Evolutionary conservation across 2,113 vertebrate species (phyloP).

Genomic region (Ptilorrhoa leucosticta): DNA sequence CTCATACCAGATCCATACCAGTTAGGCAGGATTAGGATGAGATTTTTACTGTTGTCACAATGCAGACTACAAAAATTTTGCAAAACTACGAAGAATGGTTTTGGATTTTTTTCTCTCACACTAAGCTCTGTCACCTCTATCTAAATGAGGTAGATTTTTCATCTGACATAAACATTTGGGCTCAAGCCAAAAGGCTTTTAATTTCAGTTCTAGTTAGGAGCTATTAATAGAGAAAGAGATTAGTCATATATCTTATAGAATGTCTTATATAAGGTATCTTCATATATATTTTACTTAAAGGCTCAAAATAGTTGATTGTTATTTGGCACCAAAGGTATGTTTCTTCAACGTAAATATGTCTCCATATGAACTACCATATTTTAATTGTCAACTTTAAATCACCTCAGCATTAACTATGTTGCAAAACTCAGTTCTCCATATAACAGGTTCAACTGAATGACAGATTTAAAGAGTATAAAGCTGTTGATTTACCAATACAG

Average conservation of each 20-base stretch:
- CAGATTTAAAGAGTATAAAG: neutral
- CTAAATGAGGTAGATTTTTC: neutral
- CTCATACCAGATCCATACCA: neutral
- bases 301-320: neutral
- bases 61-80: neutral
- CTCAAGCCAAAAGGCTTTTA: neutral
- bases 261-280: neutral
- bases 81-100: neutral
- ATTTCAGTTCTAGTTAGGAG: neutral
- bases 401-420: neutral
- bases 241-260: neutral
- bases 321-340: neutral
- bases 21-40: neutral
- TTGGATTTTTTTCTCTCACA: neutral
- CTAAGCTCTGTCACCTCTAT: neutral
- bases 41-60: neutral
- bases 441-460: neutral
- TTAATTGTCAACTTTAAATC: neutral
- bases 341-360: neutral
- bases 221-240: neutral
- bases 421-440: neutral
- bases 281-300: neutral
- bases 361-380: neutral
- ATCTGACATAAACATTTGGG: neutral
- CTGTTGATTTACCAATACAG: neutral